These are phyloP conservation scores for Nephotettix cincticeps DNA, from an alignment of 1,140 invertebrate genomes.

Conservation along the genomic window DNA sequence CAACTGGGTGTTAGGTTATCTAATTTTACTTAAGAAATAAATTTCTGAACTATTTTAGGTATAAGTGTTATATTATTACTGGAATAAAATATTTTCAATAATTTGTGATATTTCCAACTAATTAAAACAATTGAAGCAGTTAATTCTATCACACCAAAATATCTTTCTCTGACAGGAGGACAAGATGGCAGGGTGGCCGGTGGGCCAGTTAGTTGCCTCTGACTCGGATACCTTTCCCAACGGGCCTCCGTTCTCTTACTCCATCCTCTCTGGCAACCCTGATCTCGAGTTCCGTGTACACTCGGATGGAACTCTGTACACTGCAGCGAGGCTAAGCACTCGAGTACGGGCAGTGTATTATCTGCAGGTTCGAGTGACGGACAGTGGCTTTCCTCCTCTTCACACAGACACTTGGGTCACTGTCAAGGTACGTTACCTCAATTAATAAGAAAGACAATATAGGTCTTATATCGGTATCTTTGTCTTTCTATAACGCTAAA, in stretches of 20 bases:
- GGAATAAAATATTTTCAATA: no score
- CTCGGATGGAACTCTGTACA: conserved; percentile 79
- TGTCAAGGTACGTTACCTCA: conserved; percentile 65
- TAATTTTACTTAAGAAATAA: no score
- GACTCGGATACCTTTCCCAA: conserved; percentile 88
- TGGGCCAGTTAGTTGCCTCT: conserved; percentile 76
- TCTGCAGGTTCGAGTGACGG: conserved; percentile 87
- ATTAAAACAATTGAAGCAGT: no score
- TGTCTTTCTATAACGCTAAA: no score
- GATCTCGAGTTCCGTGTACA: conserved; percentile 83
- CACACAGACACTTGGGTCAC: conserved; percentile 86
- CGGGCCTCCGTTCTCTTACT: conserved; percentile 86
- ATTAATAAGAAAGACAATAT: no score
- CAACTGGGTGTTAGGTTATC: no score
- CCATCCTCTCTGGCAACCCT: conserved; percentile 84
- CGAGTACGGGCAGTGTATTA: conserved; percentile 78
- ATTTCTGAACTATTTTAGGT: no score
- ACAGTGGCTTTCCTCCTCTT: conserved; percentile 87
- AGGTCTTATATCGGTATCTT: no score
- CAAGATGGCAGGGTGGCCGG: conserved; percentile 71
- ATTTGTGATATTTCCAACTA: no score
- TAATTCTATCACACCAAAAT: no score
- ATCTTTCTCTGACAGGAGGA: no score
- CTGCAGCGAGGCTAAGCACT: conserved; percentile 84
- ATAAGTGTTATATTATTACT: neutral